phyloP scores from a whole-genome alignment of 2,888 invertebrate genomes.

The Timema podura region DNA sequence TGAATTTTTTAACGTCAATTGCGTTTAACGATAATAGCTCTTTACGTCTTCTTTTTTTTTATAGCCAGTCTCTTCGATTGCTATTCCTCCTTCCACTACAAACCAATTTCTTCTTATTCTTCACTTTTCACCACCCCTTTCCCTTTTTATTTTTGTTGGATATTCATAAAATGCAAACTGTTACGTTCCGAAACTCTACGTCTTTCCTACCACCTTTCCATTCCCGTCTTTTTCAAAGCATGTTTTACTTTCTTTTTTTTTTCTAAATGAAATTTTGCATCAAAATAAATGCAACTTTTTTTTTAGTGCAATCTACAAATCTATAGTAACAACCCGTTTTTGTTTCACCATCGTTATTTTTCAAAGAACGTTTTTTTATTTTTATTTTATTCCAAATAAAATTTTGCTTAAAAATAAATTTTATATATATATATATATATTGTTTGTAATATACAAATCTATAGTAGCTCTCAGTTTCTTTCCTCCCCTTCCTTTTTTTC shows the following conservation, averaged over 20 bases:
- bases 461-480: no score
- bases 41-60: neutral
- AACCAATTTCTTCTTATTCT: conserved; percentile 19
- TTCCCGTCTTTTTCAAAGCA: conserved; percentile 1
- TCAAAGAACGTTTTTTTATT: no score
- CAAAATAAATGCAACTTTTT: no score
- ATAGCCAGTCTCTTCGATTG: neutral
- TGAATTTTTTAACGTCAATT: conserved; percentile 14
- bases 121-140: conserved; percentile 16
- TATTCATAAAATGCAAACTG: conserved; percentile 32
- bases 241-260: neutral
- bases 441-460: no score
- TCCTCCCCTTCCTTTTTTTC: no score
- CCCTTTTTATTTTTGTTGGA: conserved; percentile 24
- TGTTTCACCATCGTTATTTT: no score
- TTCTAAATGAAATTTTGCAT: neutral
- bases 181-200: conserved; percentile 21
- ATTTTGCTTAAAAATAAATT: no score
- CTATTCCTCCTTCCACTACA: conserved; percentile 18
- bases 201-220: neutral
- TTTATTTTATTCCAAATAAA: no score
- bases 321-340: no score
- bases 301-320: no score
- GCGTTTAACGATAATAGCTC: conserved; percentile 14
- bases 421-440: no score